Evolutionary conservation across 2,113 vertebrate genomes (phyloP).

Genomic region (Oryzias woworae): DNA sequence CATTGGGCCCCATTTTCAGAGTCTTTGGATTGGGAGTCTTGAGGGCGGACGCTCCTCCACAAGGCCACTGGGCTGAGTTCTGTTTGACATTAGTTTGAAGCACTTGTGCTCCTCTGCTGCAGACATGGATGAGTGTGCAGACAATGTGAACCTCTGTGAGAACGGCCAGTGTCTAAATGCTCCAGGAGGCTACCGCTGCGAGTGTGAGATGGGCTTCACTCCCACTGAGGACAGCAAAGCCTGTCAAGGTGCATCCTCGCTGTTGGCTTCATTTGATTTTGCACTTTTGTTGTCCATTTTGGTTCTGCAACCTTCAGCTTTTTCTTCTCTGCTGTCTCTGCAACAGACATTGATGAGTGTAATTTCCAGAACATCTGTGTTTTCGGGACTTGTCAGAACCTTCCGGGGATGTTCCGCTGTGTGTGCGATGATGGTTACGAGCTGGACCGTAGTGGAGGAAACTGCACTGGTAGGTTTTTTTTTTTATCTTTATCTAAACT

Average conservation of each 20-base stretch:
- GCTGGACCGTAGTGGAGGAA: constrained; percentile 88
- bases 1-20: too few relatives aligned
- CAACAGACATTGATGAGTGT: constrained; percentile 91
- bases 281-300: rapidly evolving
- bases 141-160: constrained; percentile 90
- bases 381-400: constrained; percentile 92
- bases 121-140: constrained; percentile 93
- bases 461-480: constrained; percentile 86
- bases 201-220: constrained; percentile 94
- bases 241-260: constrained; percentile 82
- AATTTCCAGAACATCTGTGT: constrained; percentile 92
- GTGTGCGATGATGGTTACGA: constrained; percentile 89
- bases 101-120: background rate
- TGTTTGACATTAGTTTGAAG: background rate
- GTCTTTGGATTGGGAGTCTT: too few relatives aligned
- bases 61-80: background rate
- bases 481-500: background rate
- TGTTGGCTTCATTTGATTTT: background rate
- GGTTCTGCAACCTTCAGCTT: background rate
- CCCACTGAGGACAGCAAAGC: constrained; percentile 88
- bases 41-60: too few relatives aligned
- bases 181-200: constrained; percentile 89
- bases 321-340: background rate
- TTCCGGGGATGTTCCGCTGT: constrained; percentile 93
- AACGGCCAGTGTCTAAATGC: constrained; percentile 93